Conservation (phyloP, 2,797 vertebrate genomes). For the Mycteria americana region DNA sequence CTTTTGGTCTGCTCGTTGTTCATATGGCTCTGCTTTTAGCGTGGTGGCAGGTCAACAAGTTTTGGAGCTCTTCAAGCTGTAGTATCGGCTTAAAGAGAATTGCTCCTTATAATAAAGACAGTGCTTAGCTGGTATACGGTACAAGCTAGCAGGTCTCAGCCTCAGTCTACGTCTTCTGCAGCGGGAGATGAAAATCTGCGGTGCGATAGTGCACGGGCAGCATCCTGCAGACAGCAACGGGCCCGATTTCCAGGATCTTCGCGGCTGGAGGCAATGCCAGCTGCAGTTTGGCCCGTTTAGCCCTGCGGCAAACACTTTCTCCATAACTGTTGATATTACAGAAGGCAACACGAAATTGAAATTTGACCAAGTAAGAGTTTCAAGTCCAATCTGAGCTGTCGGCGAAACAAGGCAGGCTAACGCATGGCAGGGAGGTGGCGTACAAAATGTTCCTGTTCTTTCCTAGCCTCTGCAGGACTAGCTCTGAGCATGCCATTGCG, state of each 20-base stretch:
- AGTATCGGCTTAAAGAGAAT: not conserved
- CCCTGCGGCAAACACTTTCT: not conserved
- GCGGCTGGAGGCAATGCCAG: not conserved
- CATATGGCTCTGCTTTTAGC: rapidly evolving
- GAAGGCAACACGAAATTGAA: not conserved
- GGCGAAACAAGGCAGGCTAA: not conserved
- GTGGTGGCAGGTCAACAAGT: not conserved
- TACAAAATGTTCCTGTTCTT: not conserved
- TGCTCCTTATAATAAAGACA: not conserved
- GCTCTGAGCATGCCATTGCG: rapidly evolving
- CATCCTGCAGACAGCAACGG: not conserved
- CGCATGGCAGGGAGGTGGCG: not conserved
- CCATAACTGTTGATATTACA: not conserved
- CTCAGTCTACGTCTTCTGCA: not conserved
- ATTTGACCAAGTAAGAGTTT: not conserved
- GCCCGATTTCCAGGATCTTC: not conserved
- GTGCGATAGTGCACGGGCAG: not conserved
- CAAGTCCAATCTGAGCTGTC: not conserved
- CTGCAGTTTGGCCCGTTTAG: not conserved
- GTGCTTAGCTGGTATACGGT: not conserved
- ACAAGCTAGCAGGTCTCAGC: not conserved
- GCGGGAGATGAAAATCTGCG: not conserved
- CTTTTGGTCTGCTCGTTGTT: not conserved
- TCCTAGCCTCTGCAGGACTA: not conserved
- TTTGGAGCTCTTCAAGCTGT: not conserved